A percentile compares a stretch with the other conserved stretches of the same genome.
These are phyloP conservation scores for Leptarthrus brevirostris DNA, from an alignment of 2,888 invertebrate species.

Conservation along the genomic window DNA sequence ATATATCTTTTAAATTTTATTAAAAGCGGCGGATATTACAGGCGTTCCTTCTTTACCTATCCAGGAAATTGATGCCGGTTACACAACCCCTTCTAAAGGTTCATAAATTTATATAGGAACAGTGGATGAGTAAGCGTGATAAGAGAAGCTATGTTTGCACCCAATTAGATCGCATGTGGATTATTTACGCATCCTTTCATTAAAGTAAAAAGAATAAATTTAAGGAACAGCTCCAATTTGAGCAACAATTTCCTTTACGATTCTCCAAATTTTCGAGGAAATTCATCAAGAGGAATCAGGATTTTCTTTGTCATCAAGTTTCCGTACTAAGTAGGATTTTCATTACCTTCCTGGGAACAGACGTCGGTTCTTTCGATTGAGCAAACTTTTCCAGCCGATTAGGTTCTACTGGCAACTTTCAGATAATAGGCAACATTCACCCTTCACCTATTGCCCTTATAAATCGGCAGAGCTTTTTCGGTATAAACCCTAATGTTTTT, in stretches of 20 bases:
- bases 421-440: constrained; percentile 36
- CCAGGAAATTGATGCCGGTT: too few relatives aligned
- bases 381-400: constrained; percentile 46
- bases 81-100: too few relatives aligned
- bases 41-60: too few relatives aligned
- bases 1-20: too few relatives aligned
- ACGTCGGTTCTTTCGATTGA: constrained; percentile 47
- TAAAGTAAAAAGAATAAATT: neutral
- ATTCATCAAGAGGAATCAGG: neutral
- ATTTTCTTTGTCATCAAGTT: constrained; percentile 39
- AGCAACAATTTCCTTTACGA: neutral
- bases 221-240: neutral
- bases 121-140: too few relatives aligned
- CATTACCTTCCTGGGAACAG: constrained; percentile 38
- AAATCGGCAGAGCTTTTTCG: neutral
- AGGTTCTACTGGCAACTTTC: constrained; percentile 16
- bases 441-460: constrained; percentile 23
- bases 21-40: too few relatives aligned
- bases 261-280: neutral
- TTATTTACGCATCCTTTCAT: neutral
- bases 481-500: neutral
- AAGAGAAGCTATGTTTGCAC: too few relatives aligned
- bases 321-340: constrained; percentile 30
- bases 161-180: too few relatives aligned
- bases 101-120: too few relatives aligned